Evolutionary conservation across 2,113 vertebrate species (phyloP).

Genomic region (Cryptomyrus ogoouensis): DNA sequence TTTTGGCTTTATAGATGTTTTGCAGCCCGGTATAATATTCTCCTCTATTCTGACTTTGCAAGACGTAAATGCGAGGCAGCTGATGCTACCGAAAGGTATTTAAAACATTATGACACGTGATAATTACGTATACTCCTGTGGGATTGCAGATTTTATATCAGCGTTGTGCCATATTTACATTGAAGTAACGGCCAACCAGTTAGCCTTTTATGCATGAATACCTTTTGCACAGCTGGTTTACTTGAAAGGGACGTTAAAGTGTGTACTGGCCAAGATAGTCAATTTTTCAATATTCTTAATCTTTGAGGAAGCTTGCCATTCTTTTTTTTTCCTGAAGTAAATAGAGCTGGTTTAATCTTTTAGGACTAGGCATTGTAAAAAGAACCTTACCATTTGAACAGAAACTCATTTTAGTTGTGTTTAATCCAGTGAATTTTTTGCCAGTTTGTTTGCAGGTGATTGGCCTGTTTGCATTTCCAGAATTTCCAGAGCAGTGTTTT

Average conservation of each 20-base stretch:
- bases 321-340: neutral
- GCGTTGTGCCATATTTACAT: neutral
- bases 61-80: constrained; percentile 1
- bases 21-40: neutral
- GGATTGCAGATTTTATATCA: neutral
- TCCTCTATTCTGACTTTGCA: neutral
- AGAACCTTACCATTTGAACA: neutral
- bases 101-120: neutral
- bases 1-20: neutral
- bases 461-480: neutral
- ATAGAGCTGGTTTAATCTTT: neutral
- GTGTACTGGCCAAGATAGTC: neutral
- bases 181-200: neutral
- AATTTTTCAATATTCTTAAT: neutral
- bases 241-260: neutral
- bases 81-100: constrained; percentile 21
- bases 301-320: neutral
- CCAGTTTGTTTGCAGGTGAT: neutral
- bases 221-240: neutral
- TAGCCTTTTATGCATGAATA: neutral
- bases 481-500: neutral
- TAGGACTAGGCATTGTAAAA: neutral
- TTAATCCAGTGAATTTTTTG: neutral
- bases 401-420: neutral
- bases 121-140: neutral